Conservation (phyloP, 2,113 vertebrate species). For the Probosciger aterrimus region DNA sequence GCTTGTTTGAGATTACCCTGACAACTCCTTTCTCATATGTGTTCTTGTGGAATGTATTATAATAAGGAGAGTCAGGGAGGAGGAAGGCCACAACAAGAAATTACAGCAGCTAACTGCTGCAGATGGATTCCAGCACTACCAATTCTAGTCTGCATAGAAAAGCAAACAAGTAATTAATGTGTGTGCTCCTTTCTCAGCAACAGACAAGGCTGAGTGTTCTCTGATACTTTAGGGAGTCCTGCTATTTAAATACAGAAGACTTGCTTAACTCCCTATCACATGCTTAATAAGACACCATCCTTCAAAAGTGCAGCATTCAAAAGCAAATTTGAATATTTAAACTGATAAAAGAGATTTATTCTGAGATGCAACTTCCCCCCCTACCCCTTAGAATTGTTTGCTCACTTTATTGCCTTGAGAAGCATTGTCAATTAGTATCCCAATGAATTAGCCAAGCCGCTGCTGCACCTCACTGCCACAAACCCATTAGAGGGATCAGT, state of each 20-base stretch:
- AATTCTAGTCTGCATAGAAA: neutral
- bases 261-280: neutral
- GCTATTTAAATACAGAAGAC: neutral
- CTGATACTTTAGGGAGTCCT: neutral
- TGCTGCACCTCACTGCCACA: neutral
- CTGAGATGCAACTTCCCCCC: neutral
- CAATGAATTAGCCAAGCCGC: neutral
- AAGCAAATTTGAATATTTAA: neutral
- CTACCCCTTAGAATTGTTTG: neutral
- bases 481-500: neutral
- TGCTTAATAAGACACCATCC: neutral
- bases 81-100: neutral
- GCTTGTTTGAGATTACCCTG: neutral
- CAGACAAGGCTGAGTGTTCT: neutral
- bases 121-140: neutral
- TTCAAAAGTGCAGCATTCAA: neutral
- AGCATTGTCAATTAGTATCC: neutral
- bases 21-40: neutral
- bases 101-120: neutral
- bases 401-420: neutral
- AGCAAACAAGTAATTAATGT: neutral
- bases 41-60: neutral
- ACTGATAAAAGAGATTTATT: neutral
- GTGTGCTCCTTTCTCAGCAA: neutral
- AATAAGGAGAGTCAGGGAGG: neutral